Evolutionary conservation across 2,888 invertebrate genomes (phyloP).

Genomic region (Hoplodrina ambigua): DNA sequence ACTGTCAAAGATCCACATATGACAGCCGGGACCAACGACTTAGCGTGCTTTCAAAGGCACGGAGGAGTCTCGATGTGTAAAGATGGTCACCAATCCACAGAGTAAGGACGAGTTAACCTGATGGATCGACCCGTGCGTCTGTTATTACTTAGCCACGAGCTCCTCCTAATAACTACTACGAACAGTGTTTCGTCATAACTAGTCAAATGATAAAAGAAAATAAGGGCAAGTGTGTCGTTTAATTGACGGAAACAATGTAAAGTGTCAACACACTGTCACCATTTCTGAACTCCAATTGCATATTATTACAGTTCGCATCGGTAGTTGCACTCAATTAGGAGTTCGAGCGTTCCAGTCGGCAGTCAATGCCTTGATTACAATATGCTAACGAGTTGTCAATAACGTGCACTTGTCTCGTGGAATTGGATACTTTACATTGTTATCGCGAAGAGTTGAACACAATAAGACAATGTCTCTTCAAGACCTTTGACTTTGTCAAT

Average conservation of each 20-base stretch:
- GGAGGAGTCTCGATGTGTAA: too few species aligned
- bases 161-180: background rate
- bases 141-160: too few species aligned
- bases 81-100: too few species aligned
- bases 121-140: too few species aligned
- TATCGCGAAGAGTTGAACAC: slow-evolving; percentile 7
- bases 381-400: slow-evolving; percentile 29
- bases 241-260: slow-evolving; percentile 14
- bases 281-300: slow-evolving; percentile 30
- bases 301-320: slow-evolving; percentile 23
- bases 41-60: too few species aligned
- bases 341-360: slow-evolving; percentile 16
- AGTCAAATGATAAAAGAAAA: background rate
- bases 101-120: too few species aligned
- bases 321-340: slow-evolving; percentile 41
- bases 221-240: background rate
- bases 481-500: background rate
- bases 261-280: slow-evolving; percentile 17
- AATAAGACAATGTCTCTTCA: background rate
- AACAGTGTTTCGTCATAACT: background rate
- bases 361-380: slow-evolving; percentile 27
- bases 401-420: slow-evolving; percentile 22
- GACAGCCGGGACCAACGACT: too few species aligned
- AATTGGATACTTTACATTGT: slow-evolving; percentile 23
- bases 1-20: too few species aligned